Conservation (phyloP, 2,797 vertebrate genomes). For the Gymnothorax javanicus region DNA sequence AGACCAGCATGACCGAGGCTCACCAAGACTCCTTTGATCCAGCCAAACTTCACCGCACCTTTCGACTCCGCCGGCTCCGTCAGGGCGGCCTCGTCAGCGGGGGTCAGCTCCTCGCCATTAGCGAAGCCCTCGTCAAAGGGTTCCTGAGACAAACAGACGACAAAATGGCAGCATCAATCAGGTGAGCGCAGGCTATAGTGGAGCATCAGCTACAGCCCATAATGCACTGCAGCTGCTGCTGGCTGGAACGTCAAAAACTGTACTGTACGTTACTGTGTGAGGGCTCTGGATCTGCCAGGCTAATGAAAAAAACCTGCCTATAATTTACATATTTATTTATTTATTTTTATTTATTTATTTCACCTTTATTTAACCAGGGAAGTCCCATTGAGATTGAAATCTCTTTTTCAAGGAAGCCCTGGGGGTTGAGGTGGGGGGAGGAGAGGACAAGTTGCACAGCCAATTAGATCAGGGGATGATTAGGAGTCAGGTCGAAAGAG, state of each 20-base stretch:
- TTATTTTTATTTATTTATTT: no score
- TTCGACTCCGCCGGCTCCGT: conserved; percentile 86
- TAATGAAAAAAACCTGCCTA: neutral
- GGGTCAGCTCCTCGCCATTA: conserved; percentile 91
- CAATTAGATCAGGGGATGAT: no score
- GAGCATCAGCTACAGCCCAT: no score
- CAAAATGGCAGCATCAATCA: conserved; percentile 16
- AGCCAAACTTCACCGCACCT: conserved; percentile 96
- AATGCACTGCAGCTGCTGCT: neutral
- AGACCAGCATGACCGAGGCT: conserved; percentile 56
- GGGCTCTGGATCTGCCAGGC: neutral
- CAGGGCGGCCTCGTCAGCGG: conserved; percentile 86
- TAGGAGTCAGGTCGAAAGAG: no score
- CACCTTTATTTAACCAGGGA: no score
- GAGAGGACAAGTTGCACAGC: no score
- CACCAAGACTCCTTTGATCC: conserved; percentile 98
- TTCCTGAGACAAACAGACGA: conserved; percentile 70
- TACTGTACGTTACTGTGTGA: neutral
- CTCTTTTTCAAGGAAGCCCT: no score
- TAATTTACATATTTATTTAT: no score
- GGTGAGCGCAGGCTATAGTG: neutral
- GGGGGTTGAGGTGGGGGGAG: no score
- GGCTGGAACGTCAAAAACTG: neutral
- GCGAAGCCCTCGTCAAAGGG: conserved; percentile 96
- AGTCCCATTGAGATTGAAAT: no score